These are phyloP conservation scores for Aurelia aurita complex sp. Pacific DNA, from an alignment of 30 jellyfish, hydroid and myxozoan genomes.

Conservation along the genomic window DNA sequence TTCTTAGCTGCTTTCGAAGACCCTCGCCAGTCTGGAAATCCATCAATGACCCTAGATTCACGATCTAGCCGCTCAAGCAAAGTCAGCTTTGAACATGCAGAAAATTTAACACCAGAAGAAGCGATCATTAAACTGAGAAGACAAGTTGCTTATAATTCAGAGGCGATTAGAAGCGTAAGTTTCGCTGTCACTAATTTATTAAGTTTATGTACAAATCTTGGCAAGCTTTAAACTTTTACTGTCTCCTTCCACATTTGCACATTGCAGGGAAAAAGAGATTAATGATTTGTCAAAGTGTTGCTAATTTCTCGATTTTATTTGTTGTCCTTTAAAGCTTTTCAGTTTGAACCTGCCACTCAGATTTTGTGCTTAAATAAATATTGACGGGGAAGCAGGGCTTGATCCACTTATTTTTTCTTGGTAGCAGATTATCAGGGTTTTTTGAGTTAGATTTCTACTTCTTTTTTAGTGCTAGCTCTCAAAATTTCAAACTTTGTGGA, in stretches of 20 bases:
- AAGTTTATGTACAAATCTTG: not conserved
- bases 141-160: constrained; percentile 44
- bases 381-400: too few species aligned
- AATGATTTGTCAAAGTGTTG: too few species aligned
- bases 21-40: constrained; percentile 49
- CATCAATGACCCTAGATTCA: constrained; percentile 30
- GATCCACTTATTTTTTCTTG: too few species aligned
- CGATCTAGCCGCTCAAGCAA: constrained; percentile 14
- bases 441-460: too few species aligned
- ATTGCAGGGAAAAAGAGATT: not conserved
- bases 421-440: too few species aligned
- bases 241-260: not conserved
- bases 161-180: constrained; percentile 47
- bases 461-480: too few species aligned
- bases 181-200: not conserved
- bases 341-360: too few species aligned
- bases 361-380: too few species aligned
- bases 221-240: not conserved
- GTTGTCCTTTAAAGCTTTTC: too few species aligned
- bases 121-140: constrained; percentile 35
- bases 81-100: constrained; percentile 52
- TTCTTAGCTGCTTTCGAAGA: constrained; percentile 66
- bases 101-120: constrained; percentile 44
- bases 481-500: too few species aligned
- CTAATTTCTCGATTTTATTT: too few species aligned